Evolutionary conservation across 2,113 vertebrate genomes (phyloP), one percentile per base, ranked within the genome.

Genomic region (Corythaixoides concolor): DNA sequence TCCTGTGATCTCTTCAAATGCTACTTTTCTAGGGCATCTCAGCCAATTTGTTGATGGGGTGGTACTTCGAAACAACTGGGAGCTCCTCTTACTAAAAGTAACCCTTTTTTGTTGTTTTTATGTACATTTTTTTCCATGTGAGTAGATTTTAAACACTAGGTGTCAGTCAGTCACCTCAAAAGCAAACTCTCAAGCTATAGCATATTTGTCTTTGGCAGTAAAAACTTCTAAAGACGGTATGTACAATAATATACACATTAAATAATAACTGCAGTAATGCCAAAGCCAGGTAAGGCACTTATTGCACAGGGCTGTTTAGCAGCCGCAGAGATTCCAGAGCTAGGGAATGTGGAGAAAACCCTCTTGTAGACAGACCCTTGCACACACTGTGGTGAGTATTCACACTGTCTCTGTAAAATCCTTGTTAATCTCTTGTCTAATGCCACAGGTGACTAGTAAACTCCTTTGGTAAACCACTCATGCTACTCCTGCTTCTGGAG

Each of bases 151-250:
- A 91, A 92, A 96, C 97, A 95, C 97, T 97, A 97, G 97, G 50
- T 97, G 96, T 96, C 97, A 97, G 96, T 93, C 96, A 94, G 27
- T 55, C 86, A 92, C 96, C 58, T 96, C 81, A 95, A 89, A 85
- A 70, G 12, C 77, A 85, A 26, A 27, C 30, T 94, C 63, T 68
- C 28, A 49, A 58, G 9, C 8, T 32, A 16, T 5, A 45, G 13
- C 6, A 23, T 15, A 33, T 94, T 58, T 26, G 3, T 27, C 28
- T 85, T 60, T 22, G 24, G 39, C 35, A 82, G 60, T 4, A 90
- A 89, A 67, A 70, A 2, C 22, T 59, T 84, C 39, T 56, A 81
- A 59, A 84, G 26, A 47, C 6, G 59, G 30, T 2, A 41, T 15
- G 16, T 37, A 58, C 37, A 70, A n/a, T 19, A 67, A 70, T 2